Conservation (phyloP, 1,140 invertebrate species). For the Brachionus asplanchnoidis region DNA sequence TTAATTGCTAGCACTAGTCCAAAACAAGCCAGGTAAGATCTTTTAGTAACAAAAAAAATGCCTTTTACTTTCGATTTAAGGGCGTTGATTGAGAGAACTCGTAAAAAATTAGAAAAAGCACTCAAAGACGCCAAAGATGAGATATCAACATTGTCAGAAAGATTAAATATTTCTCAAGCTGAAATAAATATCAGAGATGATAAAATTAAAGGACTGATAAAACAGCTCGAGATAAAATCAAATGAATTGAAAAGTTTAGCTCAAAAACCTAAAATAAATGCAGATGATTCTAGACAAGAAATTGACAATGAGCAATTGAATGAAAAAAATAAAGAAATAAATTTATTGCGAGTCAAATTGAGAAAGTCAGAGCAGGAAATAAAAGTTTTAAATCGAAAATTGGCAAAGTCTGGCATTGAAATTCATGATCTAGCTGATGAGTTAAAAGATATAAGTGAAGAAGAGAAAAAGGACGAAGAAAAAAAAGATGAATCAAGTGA, state of each 20-base stretch:
- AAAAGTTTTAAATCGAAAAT: background rate
- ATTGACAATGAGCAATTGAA: background rate
- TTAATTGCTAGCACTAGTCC: slow-evolving; percentile 12
- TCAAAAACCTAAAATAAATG: background rate
- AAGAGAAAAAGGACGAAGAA: background rate
- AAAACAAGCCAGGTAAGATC: slow-evolving; percentile 25
- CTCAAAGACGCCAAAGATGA: slow-evolving; percentile 28
- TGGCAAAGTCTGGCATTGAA: slow-evolving; percentile 20
- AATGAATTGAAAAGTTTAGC: background rate
- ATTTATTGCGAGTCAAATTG: background rate
- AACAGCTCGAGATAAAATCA: slow-evolving; percentile 20
- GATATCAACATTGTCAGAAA: background rate
- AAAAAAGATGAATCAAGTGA: slow-evolving; percentile 7
- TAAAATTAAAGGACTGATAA: slow-evolving; percentile 22
- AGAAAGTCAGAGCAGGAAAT: slow-evolving; percentile 5
- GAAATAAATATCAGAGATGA: slow-evolving; percentile 35
- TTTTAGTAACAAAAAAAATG: background rate
- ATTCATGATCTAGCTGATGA: background rate
- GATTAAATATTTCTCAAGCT: slow-evolving; percentile 6
- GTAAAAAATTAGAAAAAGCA: slow-evolving; percentile 30
- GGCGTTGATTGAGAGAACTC: slow-evolving; percentile 27
- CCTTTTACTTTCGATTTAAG: background rate
- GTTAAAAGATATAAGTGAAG: slow-evolving; percentile 10
- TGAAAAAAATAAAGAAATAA: background rate
- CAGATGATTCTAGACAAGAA: background rate